A percentile compares a stretch with the other conserved stretches of the same genome.
phyloP scores from a whole-genome alignment of 2,797 vertebrate species.

The Podarcis siculus region DNA sequence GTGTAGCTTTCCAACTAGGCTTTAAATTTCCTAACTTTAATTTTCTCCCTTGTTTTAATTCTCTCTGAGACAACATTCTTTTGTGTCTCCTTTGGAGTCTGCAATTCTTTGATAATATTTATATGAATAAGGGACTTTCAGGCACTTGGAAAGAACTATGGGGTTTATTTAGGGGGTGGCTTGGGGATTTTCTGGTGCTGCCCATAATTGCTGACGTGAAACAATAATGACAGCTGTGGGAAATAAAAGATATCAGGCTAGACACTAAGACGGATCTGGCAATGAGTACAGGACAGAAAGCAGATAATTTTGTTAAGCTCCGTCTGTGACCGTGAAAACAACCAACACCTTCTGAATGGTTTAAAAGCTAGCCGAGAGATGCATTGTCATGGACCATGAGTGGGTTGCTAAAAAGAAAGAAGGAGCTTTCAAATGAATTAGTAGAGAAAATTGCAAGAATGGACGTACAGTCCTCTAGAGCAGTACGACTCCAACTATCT shows the following conservation, averaged over 20 bases:
- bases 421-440: conserved; percentile 28
- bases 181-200: not conserved
- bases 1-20: not conserved
- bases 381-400: conserved; percentile 40
- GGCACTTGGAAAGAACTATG: not conserved
- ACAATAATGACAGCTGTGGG: conserved; percentile 31
- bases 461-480: no score
- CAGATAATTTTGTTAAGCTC: conserved; percentile 46
- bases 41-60: not conserved
- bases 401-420: conserved; percentile 49
- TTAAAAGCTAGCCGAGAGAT: conserved; percentile 37
- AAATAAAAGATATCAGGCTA: conserved; percentile 32
- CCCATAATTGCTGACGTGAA: conserved; percentile 8
- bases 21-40: not conserved
- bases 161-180: conserved; percentile 4
- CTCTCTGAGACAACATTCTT: not conserved
- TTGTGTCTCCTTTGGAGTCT: not conserved
- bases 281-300: conserved; percentile 28
- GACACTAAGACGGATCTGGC: not conserved
- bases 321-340: conserved; percentile 38
- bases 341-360: conserved; percentile 38
- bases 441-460: not conserved
- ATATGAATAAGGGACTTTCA: not conserved
- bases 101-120: not conserved
- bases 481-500: no score